Evolutionary conservation across 2,888 invertebrate species (phyloP), one percentile per base, ranked within the genome.

Genomic region (Drosophila cognata): DNA sequence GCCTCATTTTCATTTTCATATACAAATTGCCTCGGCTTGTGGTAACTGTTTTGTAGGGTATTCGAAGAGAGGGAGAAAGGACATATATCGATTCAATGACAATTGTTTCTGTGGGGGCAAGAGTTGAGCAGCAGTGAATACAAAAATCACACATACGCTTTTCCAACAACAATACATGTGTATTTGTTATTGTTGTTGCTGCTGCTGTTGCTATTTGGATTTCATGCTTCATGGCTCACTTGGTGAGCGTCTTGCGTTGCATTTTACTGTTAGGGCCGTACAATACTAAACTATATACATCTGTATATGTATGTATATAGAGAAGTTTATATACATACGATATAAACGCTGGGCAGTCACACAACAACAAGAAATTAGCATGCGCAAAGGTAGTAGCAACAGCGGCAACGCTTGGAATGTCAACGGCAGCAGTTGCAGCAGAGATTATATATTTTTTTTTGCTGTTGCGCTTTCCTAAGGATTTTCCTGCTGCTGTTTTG

Each of bases 181-280:
- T 46, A 53, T 53, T 35, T 50, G 46, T 46, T 70, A 50, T 48
- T 53, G 56, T 51, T 51, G 61, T n/a, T 56, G 56, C 25, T 67
- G 46, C 38, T 64, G 43, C 29, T 51, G 41, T 59, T 61, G 52
- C 53, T 61, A 50, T 48, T 79, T 64, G 48, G 66, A 43, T 72
- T 89, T 78, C 79, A 90, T 90, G 87, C 79, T 87, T 81, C 90
- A 87, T 82, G 77, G 89, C 88, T 88, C 87, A 82, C 89, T 81
- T 76, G 80, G 77, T 58, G 58, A 56, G 71, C 50, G 55, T 38
- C 53, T 76, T 56, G 77, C 71, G 76, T 74, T 73, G 74, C 69
- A 55, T 74, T 79, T 84, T 84, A 82, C 88, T 83, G 83, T 89
- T 82, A 84, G 81, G 88, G 85, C 84, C 60, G 28, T 58, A n/a